A percentile compares a stretch with the other conserved stretches of the same genome.
These are phyloP conservation scores for Anableps anableps DNA, from an alignment of 2,797 vertebrate species.

Conservation along the genomic window DNA sequence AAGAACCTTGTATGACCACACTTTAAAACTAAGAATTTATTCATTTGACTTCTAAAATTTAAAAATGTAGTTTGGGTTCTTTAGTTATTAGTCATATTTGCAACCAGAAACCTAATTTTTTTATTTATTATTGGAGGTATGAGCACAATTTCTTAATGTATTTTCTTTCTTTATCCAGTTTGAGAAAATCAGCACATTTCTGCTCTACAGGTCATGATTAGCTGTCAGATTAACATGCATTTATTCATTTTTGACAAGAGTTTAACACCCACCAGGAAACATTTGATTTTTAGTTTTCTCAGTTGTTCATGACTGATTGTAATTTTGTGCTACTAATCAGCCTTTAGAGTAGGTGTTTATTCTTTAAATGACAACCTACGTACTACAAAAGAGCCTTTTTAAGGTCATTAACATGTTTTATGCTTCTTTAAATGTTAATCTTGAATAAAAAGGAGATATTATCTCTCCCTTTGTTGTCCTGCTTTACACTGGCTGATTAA, in stretches of 20 bases:
- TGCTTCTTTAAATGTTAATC: conserved; percentile 13
- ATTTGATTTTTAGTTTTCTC: background rate
- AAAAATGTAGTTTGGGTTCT: no score
- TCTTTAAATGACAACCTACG: conserved; percentile 10
- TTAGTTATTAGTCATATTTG: no score
- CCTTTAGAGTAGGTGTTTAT: background rate
- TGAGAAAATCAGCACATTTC: background rate
- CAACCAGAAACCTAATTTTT: background rate
- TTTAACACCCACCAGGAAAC: background rate
- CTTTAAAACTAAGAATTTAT: no score
- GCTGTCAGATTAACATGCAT: conserved; percentile 8
- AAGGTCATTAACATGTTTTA: background rate
- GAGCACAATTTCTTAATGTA: background rate
- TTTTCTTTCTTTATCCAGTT: background rate
- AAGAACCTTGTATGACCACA: background rate
- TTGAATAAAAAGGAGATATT: background rate
- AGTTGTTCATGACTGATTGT: conserved; percentile 3
- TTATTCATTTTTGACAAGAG: background rate
- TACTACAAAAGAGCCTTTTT: background rate
- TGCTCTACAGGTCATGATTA: background rate
- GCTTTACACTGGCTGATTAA: conserved; percentile 20
- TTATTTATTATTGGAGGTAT: background rate
- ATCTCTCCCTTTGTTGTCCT: background rate
- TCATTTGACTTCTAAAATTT: no score
- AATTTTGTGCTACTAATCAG: conserved; percentile 8